phyloP scores from a whole-genome alignment of 2,113 vertebrate genomes.

The Notechis scutatus region DNA sequence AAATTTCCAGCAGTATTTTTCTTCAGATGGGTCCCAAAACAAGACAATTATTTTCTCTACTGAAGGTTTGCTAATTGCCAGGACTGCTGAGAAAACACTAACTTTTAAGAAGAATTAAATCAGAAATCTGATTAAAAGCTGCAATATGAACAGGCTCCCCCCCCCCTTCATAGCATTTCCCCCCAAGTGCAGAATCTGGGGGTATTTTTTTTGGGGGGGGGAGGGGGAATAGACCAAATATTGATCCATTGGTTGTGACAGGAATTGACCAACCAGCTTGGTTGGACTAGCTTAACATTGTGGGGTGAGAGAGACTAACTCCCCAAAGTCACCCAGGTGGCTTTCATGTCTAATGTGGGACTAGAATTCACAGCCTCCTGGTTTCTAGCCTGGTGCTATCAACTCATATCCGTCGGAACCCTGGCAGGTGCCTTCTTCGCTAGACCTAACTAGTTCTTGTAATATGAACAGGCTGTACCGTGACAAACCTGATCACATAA shows the following conservation, averaged over 20 bases:
- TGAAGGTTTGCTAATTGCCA: accelerated
- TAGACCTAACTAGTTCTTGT: neutral
- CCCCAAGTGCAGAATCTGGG: neutral
- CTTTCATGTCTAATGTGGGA: neutral
- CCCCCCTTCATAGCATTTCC: neutral
- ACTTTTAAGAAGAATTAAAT: accelerated
- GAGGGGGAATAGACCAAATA: neutral
- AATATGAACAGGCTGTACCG: neutral
- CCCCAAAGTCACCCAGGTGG: neutral
- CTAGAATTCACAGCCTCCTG: neutral
- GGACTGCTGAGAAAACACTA: neutral
- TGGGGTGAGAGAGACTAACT: neutral
- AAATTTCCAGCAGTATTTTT: neutral
- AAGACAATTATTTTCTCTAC: accelerated
- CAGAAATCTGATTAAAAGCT: neutral
- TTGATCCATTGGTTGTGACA: neutral
- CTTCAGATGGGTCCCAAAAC: accelerated
- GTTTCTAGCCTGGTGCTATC: neutral
- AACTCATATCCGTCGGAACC: no score
- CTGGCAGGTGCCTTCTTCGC: neutral
- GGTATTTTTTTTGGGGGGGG: accelerated
- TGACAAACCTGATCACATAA: accelerated
- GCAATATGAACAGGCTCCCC: neutral
- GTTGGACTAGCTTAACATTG: neutral
- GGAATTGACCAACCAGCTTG: neutral